Conservation (phyloP, 2,113 vertebrate species). For the Syngnathus floridae region DNA sequence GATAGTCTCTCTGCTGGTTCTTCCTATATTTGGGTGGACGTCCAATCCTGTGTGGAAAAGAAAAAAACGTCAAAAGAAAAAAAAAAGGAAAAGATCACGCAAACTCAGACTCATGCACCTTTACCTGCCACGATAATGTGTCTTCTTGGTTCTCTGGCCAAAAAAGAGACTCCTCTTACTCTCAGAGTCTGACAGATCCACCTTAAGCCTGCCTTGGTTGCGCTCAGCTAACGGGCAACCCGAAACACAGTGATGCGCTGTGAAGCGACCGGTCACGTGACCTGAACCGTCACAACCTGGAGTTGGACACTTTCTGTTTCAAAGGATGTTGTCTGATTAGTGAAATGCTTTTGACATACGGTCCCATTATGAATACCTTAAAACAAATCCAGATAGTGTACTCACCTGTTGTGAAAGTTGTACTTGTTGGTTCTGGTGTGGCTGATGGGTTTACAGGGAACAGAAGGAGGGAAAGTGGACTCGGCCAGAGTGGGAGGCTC, state of each 20-base stretch:
- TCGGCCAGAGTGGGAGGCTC: constrained; percentile 72
- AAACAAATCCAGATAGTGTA: neutral
- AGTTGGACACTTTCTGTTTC: constrained; percentile 92
- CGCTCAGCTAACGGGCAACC: constrained; percentile 94
- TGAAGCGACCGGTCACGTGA: constrained; percentile 94
- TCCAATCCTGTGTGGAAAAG: constrained; percentile 72
- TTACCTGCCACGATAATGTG: constrained; percentile 90
- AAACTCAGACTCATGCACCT: constrained; percentile 3
- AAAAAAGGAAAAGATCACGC: neutral
- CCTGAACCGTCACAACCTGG: constrained; percentile 95
- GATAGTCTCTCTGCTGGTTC: constrained; percentile 86
- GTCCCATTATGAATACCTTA: neutral
- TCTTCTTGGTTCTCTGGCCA: constrained; percentile 84
- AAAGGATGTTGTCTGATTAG: constrained; percentile 3
- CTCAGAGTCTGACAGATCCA: constrained; percentile 84
- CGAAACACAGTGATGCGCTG: constrained; percentile 95
- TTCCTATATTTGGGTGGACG: constrained; percentile 94
- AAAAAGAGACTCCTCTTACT: constrained; percentile 84
- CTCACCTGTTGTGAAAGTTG: constrained; percentile 95
- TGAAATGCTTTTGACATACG: neutral
- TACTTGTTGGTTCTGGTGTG: constrained; percentile 86
- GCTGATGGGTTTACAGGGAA: constrained; percentile 81
- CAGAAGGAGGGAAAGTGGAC: constrained; percentile 70
- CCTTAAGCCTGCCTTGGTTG: constrained; percentile 89
- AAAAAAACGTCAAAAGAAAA: neutral